Percentiles rank a stretch among this genome's conserved stretches.
These are phyloP conservation scores for Mico argentatus DNA, from an alignment of 2,797 vertebrate genomes.

Conservation along the genomic window DNA sequence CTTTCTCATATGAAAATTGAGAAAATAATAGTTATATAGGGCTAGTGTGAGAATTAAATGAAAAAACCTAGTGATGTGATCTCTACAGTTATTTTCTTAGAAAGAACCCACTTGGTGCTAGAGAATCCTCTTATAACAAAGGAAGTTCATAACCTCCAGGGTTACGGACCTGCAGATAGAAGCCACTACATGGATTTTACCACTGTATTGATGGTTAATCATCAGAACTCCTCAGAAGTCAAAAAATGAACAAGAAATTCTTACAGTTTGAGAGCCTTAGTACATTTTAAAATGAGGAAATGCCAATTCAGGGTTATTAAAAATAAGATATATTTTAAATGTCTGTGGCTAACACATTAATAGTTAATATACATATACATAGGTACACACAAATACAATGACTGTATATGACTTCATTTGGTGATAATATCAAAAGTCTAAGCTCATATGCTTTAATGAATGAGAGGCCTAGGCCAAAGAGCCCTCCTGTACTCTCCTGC, in stretches of 20 bases:
- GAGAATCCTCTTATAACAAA: neutral
- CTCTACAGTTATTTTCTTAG: neutral
- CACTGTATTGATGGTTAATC: neutral
- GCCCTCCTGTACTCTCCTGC: neutral
- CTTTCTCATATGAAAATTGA: neutral
- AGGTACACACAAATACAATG: neutral
- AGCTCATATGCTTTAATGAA: neutral
- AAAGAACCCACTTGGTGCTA: neutral
- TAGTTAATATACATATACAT: too few relatives aligned
- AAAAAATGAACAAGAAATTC: neutral
- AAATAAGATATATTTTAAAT: neutral
- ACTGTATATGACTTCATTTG: neutral
- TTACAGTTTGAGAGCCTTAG: neutral
- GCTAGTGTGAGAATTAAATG: neutral
- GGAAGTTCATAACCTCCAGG: neutral
- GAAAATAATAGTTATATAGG: neutral
- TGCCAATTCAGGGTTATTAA: neutral
- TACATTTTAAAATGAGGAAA: slow-evolving; percentile 5
- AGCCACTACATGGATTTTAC: neutral
- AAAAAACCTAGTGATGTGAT: neutral
- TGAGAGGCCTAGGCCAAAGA: neutral
- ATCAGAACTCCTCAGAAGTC: neutral
- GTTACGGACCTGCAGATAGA: neutral
- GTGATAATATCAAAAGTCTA: neutral
- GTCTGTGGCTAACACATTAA: slow-evolving; percentile 9